Base-by-base conservation (phyloP, 2,888 invertebrate genomes). In the Drosophila percnosoma region DNA sequence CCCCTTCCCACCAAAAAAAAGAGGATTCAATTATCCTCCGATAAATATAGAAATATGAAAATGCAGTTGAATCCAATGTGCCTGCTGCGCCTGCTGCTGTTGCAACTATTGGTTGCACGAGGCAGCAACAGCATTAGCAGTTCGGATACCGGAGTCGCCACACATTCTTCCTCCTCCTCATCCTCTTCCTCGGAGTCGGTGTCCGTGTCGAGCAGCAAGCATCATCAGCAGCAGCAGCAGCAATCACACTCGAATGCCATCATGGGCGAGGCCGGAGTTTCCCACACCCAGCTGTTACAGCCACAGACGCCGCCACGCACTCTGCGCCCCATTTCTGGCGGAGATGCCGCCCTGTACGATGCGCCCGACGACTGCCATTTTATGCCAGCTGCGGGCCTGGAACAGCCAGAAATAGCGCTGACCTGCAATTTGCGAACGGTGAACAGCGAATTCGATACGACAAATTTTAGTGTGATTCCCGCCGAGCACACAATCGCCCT, bases 361-460 rank as follows among this genome's bases (percentile, higher is more conserved):
- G 96, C 97, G 77, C 97, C 97, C 68, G 97, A 97, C 91, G 97
- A 97, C 92, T 98, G 97, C 90, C 93, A 92, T 60, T 93, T 92
- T 36, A 78, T 92, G 85, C 91, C 92, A 38, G 92, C 92, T 5
- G 82, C 89, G 4, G 90, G 90, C 1, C 83, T 91, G 40, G 90
- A 91, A 29, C 87, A 89, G 55, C 96, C 96, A 91, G 96, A 97
- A 93, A 96, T 97, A 75, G 95, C 96, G 24, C 94, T 97, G 77
- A 96, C 95, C 73, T 96, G 97, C 93, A 95, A 96, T 93, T 94
- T 97, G 89, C 94, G 97, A 85, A 96, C 97, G 59, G 96, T 97
- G 91, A 97, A 97, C 93, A 97, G 97, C 94, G 97, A 97, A 92
- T 97, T 96, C 92, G 97, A 96, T 93, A 96, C 96, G 78, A 98